Base-by-base conservation (phyloP, 2,113 vertebrate species). In the Semicossyphus pulcher region DNA sequence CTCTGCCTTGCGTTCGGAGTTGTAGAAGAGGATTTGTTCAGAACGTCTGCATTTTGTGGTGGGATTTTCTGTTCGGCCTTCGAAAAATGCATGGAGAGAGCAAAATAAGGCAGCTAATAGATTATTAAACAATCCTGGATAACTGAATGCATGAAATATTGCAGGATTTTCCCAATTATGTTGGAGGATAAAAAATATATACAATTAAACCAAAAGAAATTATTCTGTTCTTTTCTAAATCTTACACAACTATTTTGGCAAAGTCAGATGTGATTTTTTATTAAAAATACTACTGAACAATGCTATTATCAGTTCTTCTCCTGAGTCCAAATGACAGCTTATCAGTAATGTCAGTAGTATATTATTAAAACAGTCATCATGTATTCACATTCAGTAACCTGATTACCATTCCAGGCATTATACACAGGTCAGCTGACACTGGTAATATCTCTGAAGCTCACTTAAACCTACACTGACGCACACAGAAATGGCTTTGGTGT, bases 361-460 rank as follows among this genome's bases (percentile, higher is more conserved):
- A 29, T 31, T 53, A 7, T 36, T 53, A 41, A 64, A 63, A 66
- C 53, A 25, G 53, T 47, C 7, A 39, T 47, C 5, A 51, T 59
- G 18, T 52, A 23, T 48, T 61, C 14, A 20, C 18, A 37, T 20
- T 9, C 10, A 70, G 66, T 36, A 23, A 78, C 72, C 56, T 61
- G 5, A 80, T 65, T 72, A 73, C 63, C 28, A 48, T 23, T 26
- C 7, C 16, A 51, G 21, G 53, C 18, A 4, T 41, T 44, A 47
- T 20, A 56, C 20, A 47, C 26, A 59, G 36, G 68, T 91, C 80
- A 86, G 69, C 81, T 66, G 86, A 84, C 80, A 42, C n/a, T 59
- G 64, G 83, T 75, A 85, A 83, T 61, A 82, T 85, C 81, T 44
- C 42, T 44, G 72, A 72, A 72, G 56, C 78, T 64, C 42, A 68